Base-by-base conservation (phyloP, 1,140 invertebrate species). In the Tigriopus japonicus region DNA sequence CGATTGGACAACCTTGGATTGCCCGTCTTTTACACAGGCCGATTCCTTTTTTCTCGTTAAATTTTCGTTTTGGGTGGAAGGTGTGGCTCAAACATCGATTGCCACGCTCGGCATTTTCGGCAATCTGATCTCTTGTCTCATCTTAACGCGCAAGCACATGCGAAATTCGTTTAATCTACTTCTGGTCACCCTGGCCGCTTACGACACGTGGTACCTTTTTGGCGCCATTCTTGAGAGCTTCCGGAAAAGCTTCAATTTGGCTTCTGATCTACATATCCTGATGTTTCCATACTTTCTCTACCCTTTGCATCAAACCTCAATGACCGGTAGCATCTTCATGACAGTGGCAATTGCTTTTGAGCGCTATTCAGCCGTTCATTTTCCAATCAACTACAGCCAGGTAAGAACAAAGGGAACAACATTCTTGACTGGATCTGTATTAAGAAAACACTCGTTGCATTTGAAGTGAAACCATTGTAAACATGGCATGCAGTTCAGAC, bases 221-320 rank as follows among this genome's bases (percentile, higher is more conserved):
- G 55, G 55, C 21, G 40, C 21, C 55, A 58, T 58, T 15, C 55
- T 58, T 13, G 55, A 58, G 40, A 41, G 28, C 24, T 58, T 40
- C 40, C 28, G 55, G n/a, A 58, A 58, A 43, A 41, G 15, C 55
- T 58, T 58, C 55, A 41, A 40, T 23, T 17, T 58, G 17, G 28
- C 24, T 1, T 41, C 24, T 9, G 28, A 58, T 41, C 35, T 41
- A 3, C 55, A 58, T 42, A 58, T 58, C 6, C 35, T 58, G 1
- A 28, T 58, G 15, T 58, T 58, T n/a, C 55, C 55, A 1, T 40
- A 58, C 55, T 55, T 61, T n/a, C 59, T 61, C n/a, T 61, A 61
- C 52, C 59, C 59, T 17, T n/a, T 61, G 13, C 21, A 42, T 6
- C 43, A 51, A 17, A 61, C 51, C 45, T 61, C 59, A 21, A 54